Evolutionary conservation across 2,113 vertebrate genomes (phyloP).

Genomic region (Rhynchopsitta pachyrhyncha): DNA sequence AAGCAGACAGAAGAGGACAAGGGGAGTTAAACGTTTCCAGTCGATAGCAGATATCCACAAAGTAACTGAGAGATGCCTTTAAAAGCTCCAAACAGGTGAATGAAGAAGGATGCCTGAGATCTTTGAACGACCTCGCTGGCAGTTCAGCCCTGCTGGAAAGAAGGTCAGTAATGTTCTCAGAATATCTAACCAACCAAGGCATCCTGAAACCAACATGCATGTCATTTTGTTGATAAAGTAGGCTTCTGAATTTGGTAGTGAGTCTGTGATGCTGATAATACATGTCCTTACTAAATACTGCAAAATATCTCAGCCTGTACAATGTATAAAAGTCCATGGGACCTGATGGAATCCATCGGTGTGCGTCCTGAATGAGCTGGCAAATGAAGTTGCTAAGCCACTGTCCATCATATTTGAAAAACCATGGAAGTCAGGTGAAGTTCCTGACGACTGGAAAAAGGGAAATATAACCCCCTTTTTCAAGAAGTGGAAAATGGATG

Average conservation of each 20-base stretch:
- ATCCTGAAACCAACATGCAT: background rate
- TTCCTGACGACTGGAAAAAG: too few species aligned
- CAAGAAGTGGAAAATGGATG: too few species aligned
- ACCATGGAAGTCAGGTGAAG: too few species aligned
- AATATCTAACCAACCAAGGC: background rate
- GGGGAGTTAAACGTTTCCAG: background rate
- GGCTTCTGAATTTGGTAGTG: background rate
- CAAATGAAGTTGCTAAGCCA: too few species aligned
- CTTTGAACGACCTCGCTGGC: background rate
- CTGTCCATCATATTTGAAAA: too few species aligned
- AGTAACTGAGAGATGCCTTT: background rate
- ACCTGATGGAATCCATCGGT: too few species aligned
- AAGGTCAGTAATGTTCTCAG: background rate
- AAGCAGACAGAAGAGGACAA: background rate
- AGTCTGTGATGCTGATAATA: background rate
- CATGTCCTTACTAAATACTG: background rate
- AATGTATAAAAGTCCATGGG: too few species aligned
- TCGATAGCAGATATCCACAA: background rate
- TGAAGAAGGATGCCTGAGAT: background rate
- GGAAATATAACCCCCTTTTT: too few species aligned
- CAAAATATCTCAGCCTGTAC: background rate
- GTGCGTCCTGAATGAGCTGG: too few species aligned
- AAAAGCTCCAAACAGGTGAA: background rate
- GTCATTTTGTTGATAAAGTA: background rate
- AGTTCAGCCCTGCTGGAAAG: background rate